phyloP scores from a whole-genome alignment of 2,113 vertebrate species.

The Forbesichthys papilliferus region DNA sequence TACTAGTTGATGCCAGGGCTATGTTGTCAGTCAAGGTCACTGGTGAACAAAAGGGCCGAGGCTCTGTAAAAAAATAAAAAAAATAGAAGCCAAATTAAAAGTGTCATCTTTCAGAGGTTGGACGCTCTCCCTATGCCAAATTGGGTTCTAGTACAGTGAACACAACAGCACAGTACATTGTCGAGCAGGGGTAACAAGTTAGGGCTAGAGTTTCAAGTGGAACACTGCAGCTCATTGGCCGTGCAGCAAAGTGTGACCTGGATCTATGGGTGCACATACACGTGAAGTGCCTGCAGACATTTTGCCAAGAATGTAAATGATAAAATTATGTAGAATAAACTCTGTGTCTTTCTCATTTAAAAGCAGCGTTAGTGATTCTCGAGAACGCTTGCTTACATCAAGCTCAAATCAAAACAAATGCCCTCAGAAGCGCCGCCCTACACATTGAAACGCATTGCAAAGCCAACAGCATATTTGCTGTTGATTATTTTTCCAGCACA shows the following conservation, averaged over 20 bases:
- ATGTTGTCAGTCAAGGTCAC: constrained; percentile 52
- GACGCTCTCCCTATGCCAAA: constrained; percentile 23
- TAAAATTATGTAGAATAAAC: no score
- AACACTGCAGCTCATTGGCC: constrained; percentile 50
- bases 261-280: constrained; percentile 37
- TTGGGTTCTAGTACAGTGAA: constrained; percentile 42
- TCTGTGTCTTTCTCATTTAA: no score
- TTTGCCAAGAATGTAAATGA: no score
- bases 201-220: constrained; percentile 53
- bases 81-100: constrained; percentile 37
- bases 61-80: constrained; percentile 29
- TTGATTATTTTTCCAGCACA: no score
- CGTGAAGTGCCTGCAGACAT: not conserved
- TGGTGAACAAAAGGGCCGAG: constrained; percentile 18
- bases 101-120: constrained; percentile 50
- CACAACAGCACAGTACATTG: constrained; percentile 39
- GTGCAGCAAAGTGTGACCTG: constrained; percentile 58
- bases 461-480: no score
- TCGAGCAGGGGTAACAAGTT: constrained; percentile 28
- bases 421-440: no score
- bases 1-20: constrained; percentile 34
- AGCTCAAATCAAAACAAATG: no score
- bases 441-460: no score
- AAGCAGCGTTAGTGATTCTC: no score
- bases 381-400: no score